Conservation (phyloP, 2,797 vertebrate genomes). For the Chloroceryle amazona region DNA sequence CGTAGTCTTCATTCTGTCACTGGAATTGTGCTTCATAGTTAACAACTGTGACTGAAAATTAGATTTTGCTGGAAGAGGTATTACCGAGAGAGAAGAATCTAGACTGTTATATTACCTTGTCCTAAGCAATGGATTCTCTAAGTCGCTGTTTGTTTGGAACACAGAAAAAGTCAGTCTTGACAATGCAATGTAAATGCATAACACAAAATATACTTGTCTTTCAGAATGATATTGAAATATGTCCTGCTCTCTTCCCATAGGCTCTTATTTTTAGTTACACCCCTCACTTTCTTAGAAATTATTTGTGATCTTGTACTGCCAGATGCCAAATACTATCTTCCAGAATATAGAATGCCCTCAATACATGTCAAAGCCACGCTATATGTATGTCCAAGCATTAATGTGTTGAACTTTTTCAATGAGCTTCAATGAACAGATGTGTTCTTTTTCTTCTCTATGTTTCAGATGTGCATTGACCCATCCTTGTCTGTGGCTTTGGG, state of each 20-base stretch:
- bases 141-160: not conserved
- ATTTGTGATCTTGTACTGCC: not conserved
- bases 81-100: not conserved
- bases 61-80: not conserved
- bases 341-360: not conserved
- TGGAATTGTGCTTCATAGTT: not conserved
- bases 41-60: not conserved
- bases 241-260: not conserved
- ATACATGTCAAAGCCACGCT: not conserved
- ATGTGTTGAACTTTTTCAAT: not conserved
- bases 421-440: not conserved
- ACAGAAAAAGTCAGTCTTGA: not conserved
- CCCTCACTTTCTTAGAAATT: not conserved
- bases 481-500: slow-evolving; percentile 96
- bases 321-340: not conserved
- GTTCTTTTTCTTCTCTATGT: slow-evolving; percentile 40
- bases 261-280: not conserved
- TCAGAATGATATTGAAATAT: not conserved
- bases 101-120: not conserved
- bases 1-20: not conserved
- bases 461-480: slow-evolving; percentile 99
- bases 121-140: not conserved
- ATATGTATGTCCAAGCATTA: not conserved
- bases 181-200: not conserved
- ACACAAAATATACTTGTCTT: not conserved